Evolutionary conservation across 2,888 invertebrate genomes (phyloP).

Genomic region (Eupithecia vulgata): DNA sequence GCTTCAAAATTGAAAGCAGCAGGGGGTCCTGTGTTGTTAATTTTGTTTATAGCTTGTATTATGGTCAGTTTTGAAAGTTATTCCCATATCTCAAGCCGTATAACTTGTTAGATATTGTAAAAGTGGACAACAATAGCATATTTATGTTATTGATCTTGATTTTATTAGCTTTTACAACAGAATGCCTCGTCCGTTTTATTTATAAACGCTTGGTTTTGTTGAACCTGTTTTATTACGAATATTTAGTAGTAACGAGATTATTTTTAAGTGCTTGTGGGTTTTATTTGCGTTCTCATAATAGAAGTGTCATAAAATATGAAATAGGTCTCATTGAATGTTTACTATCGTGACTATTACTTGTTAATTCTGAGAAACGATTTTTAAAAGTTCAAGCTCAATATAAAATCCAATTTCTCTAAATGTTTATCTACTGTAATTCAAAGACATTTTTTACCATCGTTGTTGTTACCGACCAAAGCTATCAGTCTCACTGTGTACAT

Average conservation of each 20-base stretch:
- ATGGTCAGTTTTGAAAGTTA: conserved; percentile 79
- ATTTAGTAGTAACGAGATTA: conserved; percentile 32
- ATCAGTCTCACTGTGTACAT: conserved; percentile 25
- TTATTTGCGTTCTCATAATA: conserved; percentile 47
- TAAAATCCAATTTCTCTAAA: conserved; percentile 15
- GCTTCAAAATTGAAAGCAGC: conserved; percentile 83
- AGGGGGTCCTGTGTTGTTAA: conserved; percentile 82
- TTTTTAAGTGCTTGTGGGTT: conserved; percentile 33
- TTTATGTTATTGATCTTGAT: conserved; percentile 78
- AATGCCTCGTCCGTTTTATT: conserved; percentile 50
- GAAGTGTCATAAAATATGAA: conserved; percentile 44
- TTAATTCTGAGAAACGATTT: neutral
- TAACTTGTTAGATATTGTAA: conserved; percentile 76
- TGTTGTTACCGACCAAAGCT: conserved; percentile 5
- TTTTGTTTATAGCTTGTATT: conserved; percentile 84
- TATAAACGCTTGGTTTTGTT: conserved; percentile 44
- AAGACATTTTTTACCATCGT: conserved; percentile 16
- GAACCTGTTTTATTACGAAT: conserved; percentile 48
- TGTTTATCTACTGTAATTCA: conserved; percentile 8
- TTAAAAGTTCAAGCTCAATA: neutral
- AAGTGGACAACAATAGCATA: conserved; percentile 75
- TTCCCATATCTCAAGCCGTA: conserved; percentile 77
- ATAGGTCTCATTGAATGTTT: conserved; percentile 21
- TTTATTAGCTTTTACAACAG: conserved; percentile 63
- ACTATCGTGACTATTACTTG: conserved; percentile 8